Evolutionary conservation across 2,888 invertebrate species (phyloP), one percentile per base, ranked within the genome.

Genomic region (Vanessa cardui): DNA sequence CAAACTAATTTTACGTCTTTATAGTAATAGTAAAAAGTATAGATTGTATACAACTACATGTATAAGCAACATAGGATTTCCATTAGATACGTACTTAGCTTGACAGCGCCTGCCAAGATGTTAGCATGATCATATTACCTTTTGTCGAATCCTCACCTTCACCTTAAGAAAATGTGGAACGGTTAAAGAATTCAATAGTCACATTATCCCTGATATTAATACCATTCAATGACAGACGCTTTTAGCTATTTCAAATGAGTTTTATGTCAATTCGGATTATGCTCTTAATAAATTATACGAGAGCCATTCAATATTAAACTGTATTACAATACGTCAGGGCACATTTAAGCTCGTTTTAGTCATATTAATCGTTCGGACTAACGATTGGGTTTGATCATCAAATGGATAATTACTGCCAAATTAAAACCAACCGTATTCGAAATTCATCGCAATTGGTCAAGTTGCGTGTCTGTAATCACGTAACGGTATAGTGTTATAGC

Each of bases 91-190:
- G 80, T 86, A 85, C 85, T 87, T 84, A 82, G 78, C 80, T 84
- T 85, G 88, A 88, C 88, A 86, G 85, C 80, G 78, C 76, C 76
- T 80, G 83, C 76, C 77, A 77, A 78, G 81, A 78, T 81, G 77
- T 76, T 80, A 80, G 80, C 84, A 82, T 84, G 87, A 90, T 90
- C 85, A 82, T 86, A 88, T 89, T 89, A 90, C 89, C 78, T 81
- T 71, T 72, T 21, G 75, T 76, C 77, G 77, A 78, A 81, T 77
- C 74, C 74, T 78, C 62, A 78, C 78, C 74, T 74, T 78, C 59
- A 78, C 78, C 77, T 49, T 20, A 56, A 33, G 33, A 60, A 61
- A 54, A 5, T 18, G 45, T 52, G 54, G 15, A 39, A 31, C 58
- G 44, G 7, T 21, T 15, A n/a, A 20, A 20, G 18, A 58, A 58